A percentile compares a stretch with the other conserved stretches of the same genome.
Conservation (phyloP, 2,797 vertebrate species). For the Poecilia gillii region DNA sequence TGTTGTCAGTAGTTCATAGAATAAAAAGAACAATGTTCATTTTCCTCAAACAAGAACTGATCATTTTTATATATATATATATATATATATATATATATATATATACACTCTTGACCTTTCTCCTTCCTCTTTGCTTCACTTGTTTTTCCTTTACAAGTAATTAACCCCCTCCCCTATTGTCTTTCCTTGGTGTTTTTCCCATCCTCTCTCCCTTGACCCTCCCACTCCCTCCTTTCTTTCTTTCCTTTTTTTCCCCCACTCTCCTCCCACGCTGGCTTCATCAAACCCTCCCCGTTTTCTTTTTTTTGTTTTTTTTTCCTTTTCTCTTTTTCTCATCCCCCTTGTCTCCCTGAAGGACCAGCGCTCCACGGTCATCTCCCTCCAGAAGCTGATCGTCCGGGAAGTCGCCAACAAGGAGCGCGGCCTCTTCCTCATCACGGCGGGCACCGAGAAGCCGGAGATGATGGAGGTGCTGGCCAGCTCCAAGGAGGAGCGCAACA, state of each 20-base stretch:
- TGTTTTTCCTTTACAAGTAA: slow-evolving; percentile 25
- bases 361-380: slow-evolving; percentile 93
- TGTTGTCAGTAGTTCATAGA: too few species aligned
- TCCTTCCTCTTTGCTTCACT: not conserved
- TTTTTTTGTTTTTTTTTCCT: slow-evolving; percentile 3
- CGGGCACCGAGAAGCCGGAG: slow-evolving; percentile 88
- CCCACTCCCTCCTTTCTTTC: slow-evolving; percentile 44
- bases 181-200: slow-evolving; percentile 25
- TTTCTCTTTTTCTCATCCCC: slow-evolving; percentile 10
- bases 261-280: slow-evolving; percentile 34
- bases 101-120: not conserved
- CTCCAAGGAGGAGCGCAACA: slow-evolving; percentile 93
- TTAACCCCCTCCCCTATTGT: slow-evolving; percentile 17
- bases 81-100: not conserved
- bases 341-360: slow-evolving; percentile 84
- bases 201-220: slow-evolving; percentile 40
- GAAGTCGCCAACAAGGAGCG: slow-evolving; percentile 97
- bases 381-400: slow-evolving; percentile 95
- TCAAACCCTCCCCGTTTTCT: slow-evolving; percentile 21
- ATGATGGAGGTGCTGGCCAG: slow-evolving; percentile 95
- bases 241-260: slow-evolving; percentile 3
- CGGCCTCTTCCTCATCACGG: slow-evolving; percentile 95
- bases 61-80: too few species aligned
- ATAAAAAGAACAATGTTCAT: too few species aligned
- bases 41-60: too few species aligned